Conservation (phyloP, 2,797 vertebrate species). For the Gouania willdenowi region DNA sequence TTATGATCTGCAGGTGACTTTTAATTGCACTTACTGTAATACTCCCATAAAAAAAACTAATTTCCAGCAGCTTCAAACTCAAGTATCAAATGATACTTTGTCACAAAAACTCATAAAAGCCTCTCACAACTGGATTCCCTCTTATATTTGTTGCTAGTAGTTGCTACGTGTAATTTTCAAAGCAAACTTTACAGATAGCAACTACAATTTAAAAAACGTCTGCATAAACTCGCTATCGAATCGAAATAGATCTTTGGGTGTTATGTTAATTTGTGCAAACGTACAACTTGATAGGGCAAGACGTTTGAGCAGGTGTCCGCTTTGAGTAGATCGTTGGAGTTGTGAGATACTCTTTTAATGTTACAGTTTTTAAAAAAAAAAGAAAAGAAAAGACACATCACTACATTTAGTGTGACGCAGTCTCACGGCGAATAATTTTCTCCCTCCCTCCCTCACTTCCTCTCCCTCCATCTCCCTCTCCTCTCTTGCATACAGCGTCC, state of each 20-base stretch:
- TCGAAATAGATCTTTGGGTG: too few species aligned
- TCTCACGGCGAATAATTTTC: conserved; percentile 25
- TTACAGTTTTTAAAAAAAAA: too few species aligned
- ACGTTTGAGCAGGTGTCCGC: too few species aligned
- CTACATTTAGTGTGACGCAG: too few species aligned
- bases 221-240: too few species aligned
- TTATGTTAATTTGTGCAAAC: too few species aligned
- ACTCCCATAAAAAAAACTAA: conserved; percentile 18
- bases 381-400: too few species aligned
- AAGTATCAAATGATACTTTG: conserved; percentile 23
- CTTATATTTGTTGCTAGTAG: conserved; percentile 5
- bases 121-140: conserved; percentile 3
- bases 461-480: conserved; percentile 11
- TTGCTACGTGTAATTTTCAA: conserved; percentile 29
- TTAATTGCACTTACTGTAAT: conserved; percentile 22
- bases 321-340: too few species aligned
- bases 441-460: conserved; percentile 4
- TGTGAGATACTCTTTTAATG: too few species aligned
- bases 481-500: conserved; percentile 53
- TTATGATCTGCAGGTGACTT: neutral
- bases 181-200: conserved; percentile 30
- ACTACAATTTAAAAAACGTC: too few species aligned
- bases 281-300: too few species aligned
- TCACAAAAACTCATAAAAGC: conserved; percentile 19
- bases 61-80: too few species aligned